Percentiles rank a stretch among this genome's conserved stretches.
Evolutionary conservation across 2,113 vertebrate species (phyloP).

Genomic region (Acinonyx jubatus): DNA sequence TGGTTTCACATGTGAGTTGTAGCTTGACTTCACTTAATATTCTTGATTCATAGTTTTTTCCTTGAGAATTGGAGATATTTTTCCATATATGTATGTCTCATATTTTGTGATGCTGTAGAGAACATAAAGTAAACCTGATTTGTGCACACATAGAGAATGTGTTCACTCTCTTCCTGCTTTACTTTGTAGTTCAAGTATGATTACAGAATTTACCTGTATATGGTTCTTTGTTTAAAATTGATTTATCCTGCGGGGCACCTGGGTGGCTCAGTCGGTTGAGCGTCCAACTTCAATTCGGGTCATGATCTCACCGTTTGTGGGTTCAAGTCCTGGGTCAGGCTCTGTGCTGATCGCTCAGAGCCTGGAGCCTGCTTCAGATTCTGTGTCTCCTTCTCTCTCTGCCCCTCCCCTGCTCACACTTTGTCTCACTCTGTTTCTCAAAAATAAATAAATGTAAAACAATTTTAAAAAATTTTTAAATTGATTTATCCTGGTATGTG

Average conservation of each 20-base stretch:
- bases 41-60: background rate
- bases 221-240: background rate
- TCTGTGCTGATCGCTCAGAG: no score
- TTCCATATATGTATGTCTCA: background rate
- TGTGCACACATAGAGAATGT: background rate
- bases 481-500: background rate
- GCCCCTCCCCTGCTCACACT: no score
- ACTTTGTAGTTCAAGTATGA: background rate
- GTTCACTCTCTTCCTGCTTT: background rate
- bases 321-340: no score
- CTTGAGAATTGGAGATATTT: background rate
- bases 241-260: background rate
- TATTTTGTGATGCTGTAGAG: background rate
- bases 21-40: background rate
- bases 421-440: no score
- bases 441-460: no score
- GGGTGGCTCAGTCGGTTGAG: no score
- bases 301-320: no score
- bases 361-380: no score
- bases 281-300: no score
- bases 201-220: background rate
- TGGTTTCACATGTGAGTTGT: background rate
- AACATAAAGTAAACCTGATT: background rate
- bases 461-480: background rate
- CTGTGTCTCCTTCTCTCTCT: no score